phyloP scores from a whole-genome alignment of 2,888 invertebrate species.

The Oegoconia quadripuncta region DNA sequence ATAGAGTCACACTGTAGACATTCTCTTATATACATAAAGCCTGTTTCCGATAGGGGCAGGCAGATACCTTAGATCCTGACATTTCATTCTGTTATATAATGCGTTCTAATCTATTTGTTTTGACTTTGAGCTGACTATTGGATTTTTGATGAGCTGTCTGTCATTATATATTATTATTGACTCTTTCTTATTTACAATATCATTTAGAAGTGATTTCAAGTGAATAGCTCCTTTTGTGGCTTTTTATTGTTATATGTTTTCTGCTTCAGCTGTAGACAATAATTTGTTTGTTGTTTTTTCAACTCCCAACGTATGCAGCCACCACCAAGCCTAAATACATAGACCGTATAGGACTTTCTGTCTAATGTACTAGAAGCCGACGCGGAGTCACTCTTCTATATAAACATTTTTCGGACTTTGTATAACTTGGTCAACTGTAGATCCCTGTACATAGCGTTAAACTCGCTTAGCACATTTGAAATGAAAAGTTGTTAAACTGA shows the following conservation, averaged over 20 bases:
- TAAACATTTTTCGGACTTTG: not conserved
- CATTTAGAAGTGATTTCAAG: conserved; percentile 1
- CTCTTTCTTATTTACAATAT: not conserved
- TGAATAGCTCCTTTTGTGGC: conserved; percentile 21
- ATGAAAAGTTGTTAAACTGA: conserved; percentile 9
- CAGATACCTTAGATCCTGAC: too few species aligned
- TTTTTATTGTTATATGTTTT: conserved; percentile 20
- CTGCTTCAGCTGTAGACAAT: conserved; percentile 22
- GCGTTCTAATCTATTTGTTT: conserved; percentile 3
- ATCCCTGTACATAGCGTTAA: conserved; percentile 2
- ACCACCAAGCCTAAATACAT: conserved; percentile 15
- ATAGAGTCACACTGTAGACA: not conserved
- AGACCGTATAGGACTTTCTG: conserved; percentile 24
- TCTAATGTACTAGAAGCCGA: conserved; percentile 10
- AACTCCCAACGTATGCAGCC: conserved; percentile 18
- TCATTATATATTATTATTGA: not conserved
- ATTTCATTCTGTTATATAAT: too few species aligned
- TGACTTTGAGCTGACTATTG: not conserved
- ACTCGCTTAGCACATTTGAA: conserved; percentile 3
- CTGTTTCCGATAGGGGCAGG: too few species aligned
- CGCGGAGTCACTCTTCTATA: conserved; percentile 17
- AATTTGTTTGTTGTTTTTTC: conserved; percentile 25
- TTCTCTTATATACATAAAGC: too few species aligned
- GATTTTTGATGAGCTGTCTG: conserved; percentile 1
- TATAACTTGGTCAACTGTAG: not conserved